These are phyloP conservation scores for Pterostichus madidus DNA, from an alignment of 2,888 invertebrate species.

Conservation along the genomic window DNA sequence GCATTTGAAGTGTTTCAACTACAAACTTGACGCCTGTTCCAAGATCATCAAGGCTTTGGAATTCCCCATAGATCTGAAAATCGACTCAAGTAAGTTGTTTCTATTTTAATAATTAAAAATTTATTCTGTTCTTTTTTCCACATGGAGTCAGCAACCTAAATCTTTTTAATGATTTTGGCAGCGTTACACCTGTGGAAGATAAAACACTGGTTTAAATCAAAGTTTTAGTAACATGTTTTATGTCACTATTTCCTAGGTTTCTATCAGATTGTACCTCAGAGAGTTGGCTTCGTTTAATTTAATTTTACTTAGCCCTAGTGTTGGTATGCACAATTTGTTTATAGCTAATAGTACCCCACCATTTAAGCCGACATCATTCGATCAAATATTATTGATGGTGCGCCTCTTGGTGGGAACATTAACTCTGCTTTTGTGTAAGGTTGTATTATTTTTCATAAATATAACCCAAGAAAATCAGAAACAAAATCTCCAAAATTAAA, in stretches of 20 bases:
- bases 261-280: constrained; percentile 28
- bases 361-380: constrained; percentile 62
- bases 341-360: constrained; percentile 53
- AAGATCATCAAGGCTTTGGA: constrained; percentile 95
- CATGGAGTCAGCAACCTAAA: constrained; percentile 64
- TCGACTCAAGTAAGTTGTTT: constrained; percentile 89
- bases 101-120: constrained; percentile 64
- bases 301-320: constrained; percentile 50
- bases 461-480: constrained; percentile 48
- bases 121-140: constrained; percentile 11
- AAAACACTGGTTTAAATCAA: constrained; percentile 37
- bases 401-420: constrained; percentile 65
- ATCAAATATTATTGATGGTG: constrained; percentile 48
- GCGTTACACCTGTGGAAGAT: constrained; percentile 65
- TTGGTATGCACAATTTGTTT: constrained; percentile 48
- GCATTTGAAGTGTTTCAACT: constrained; percentile 97
- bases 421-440: constrained; percentile 61
- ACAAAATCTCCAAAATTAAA: neutral
- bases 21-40: constrained; percentile 90
- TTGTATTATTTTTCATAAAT: neutral
- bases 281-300: constrained; percentile 53
- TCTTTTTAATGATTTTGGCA: constrained; percentile 51
- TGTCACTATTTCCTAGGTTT: constrained; percentile 42
- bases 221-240: constrained; percentile 57
- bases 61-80: constrained; percentile 93